Percentiles rank a stretch among this genome's conserved stretches.
Evolutionary conservation across 2,113 vertebrate species (phyloP).

Genomic region (Aldabrachelys gigantea): DNA sequence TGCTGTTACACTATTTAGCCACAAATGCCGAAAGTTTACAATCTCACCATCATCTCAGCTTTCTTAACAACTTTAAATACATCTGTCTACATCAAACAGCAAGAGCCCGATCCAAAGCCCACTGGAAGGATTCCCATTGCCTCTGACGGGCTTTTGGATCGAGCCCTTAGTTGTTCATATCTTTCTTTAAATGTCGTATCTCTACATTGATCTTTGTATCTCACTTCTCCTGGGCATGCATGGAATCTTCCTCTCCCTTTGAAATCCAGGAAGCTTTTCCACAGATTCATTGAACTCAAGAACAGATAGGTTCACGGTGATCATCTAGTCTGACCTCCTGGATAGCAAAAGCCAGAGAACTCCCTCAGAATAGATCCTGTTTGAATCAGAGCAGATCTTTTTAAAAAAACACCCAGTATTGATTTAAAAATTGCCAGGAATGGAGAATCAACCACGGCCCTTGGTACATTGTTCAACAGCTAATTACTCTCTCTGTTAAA

Average conservation of each 20-base stretch:
- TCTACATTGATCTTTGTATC: constrained; percentile 51
- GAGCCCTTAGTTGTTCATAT: constrained; percentile 36
- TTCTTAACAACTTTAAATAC: constrained; percentile 75
- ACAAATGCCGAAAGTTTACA: constrained; percentile 72
- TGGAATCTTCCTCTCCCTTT: constrained; percentile 46
- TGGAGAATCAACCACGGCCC: neutral
- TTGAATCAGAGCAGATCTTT: neutral
- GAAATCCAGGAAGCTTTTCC: constrained; percentile 20
- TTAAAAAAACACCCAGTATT: neutral
- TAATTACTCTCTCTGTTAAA: neutral
- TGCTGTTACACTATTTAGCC: constrained; percentile 62
- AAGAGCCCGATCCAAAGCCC: constrained; percentile 37
- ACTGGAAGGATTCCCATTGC: constrained; percentile 51
- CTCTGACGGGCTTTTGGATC: constrained; percentile 48
- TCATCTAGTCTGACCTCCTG: too few relatives aligned
- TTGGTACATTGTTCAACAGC: neutral
- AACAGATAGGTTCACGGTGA: too few relatives aligned
- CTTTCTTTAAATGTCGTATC: constrained; percentile 41
- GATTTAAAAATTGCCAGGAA: neutral
- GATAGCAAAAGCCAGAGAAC: neutral
- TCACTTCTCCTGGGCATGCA: neutral
- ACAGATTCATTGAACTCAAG: neutral
- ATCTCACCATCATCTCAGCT: constrained; percentile 70
- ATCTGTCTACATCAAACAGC: constrained; percentile 60
- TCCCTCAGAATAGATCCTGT: neutral